Percentiles rank a stretch among this genome's conserved stretches.
phyloP scores from a whole-genome alignment of 2,888 invertebrate genomes.

The Mermis nigrescens region DNA sequence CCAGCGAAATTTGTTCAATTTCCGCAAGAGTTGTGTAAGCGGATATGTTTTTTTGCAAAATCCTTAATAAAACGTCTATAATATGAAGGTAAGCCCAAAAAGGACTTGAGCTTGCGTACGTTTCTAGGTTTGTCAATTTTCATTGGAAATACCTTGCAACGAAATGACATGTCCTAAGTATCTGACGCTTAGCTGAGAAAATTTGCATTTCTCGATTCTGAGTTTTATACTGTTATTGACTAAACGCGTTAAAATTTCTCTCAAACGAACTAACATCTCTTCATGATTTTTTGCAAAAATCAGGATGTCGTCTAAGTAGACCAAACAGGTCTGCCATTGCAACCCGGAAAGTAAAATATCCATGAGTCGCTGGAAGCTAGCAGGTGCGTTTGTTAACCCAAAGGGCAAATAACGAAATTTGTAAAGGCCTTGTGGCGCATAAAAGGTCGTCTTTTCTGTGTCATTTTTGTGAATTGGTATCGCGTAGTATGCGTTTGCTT shows the following conservation, averaged over 20 bases:
- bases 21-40: not conserved
- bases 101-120: not conserved
- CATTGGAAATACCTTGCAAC: conserved; percentile 1
- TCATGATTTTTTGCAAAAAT: conserved; percentile 16
- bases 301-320: conserved; percentile 21
- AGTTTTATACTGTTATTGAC: conserved; percentile 16
- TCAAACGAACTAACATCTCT: conserved; percentile 14
- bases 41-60: conserved; percentile 1
- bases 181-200: conserved; percentile 15
- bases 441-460: conserved; percentile 19
- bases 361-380: conserved; percentile 20
- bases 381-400: conserved; percentile 18
- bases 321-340: conserved; percentile 15
- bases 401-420: conserved; percentile 22
- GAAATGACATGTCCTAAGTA: conserved; percentile 31
- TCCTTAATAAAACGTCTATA: conserved; percentile 3
- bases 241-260: conserved; percentile 14
- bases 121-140: not conserved
- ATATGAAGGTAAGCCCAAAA: conserved; percentile 3
- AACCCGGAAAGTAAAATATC: conserved; percentile 15
- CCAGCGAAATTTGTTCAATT: not conserved
- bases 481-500: conserved; percentile 15
- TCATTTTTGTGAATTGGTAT: conserved; percentile 14
- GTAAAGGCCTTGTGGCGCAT: conserved; percentile 15
- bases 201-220: conserved; percentile 21